Conservation (phyloP, 2,888 invertebrate genomes). For the Hemistola chrysoprasaria region DNA sequence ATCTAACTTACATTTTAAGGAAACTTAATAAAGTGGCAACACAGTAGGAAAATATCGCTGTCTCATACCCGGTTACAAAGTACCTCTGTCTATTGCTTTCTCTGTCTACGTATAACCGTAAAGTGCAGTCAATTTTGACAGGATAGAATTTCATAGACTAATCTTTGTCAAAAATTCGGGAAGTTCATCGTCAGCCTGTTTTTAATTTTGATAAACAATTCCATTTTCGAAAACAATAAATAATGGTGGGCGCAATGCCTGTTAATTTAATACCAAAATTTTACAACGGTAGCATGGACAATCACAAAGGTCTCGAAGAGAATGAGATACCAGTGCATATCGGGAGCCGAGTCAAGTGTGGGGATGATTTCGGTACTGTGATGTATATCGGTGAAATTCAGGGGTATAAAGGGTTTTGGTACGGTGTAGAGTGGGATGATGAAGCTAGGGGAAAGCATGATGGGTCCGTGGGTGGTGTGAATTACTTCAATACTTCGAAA, state of each 20-base stretch:
- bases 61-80: too few relatives aligned
- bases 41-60: too few relatives aligned
- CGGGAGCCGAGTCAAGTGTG: conserved; percentile 69
- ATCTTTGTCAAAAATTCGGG: conserved; percentile 34
- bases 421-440: conserved; percentile 99
- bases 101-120: too few relatives aligned
- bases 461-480: conserved; percentile 90
- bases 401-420: conserved; percentile 89
- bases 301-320: conserved; percentile 73
- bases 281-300: conserved; percentile 75
- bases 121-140: conserved; percentile 39
- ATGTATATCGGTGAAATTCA: conserved; percentile 89
- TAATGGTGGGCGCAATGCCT: conserved; percentile 82
- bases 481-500: conserved; percentile 90
- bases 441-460: conserved; percentile 94
- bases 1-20: too few relatives aligned
- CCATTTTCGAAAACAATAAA: conserved; percentile 71
- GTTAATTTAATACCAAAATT: conserved; percentile 79
- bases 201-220: conserved; percentile 70
- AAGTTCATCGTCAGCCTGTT: conserved; percentile 65
- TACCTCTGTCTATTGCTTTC: too few relatives aligned
- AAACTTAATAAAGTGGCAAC: too few relatives aligned
- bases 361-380: conserved; percentile 78
- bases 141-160: conserved; percentile 21
- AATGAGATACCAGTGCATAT: conserved; percentile 72